Percentiles rank a stretch among this genome's conserved stretches.
These are phyloP conservation scores for Leucophenga montana DNA, from an alignment of 2,888 invertebrate genomes.

Conservation along the genomic window DNA sequence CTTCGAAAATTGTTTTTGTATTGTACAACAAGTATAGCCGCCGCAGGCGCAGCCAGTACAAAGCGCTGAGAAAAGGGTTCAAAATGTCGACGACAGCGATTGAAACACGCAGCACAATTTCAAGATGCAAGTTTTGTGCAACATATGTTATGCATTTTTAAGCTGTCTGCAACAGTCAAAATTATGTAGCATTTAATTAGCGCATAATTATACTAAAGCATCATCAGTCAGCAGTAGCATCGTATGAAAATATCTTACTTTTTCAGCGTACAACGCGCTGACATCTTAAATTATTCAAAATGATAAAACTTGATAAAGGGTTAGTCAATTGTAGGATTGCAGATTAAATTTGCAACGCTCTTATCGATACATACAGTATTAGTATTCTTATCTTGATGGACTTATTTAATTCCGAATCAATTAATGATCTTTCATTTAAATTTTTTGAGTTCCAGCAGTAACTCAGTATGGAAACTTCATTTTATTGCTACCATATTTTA, in stretches of 20 bases:
- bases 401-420: too few species aligned
- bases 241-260: neutral
- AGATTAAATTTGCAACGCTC: too few species aligned
- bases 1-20: slow-evolving; percentile 57
- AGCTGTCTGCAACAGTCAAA: slow-evolving; percentile 63
- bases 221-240: slow-evolving; percentile 17
- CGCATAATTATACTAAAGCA: slow-evolving; percentile 58
- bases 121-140: slow-evolving; percentile 47
- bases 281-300: slow-evolving; percentile 36
- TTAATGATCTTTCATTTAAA: too few species aligned
- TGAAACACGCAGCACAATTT: slow-evolving; percentile 6
- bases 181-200: slow-evolving; percentile 67
- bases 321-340: neutral
- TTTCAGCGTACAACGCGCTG: slow-evolving; percentile 9
- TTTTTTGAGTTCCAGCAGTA: too few species aligned
- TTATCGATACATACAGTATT: too few species aligned
- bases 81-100: neutral
- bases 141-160: slow-evolving; percentile 65
- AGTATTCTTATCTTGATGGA: too few species aligned
- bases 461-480: too few species aligned
- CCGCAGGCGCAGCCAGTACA: slow-evolving; percentile 9
- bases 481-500: too few species aligned
- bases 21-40: slow-evolving; percentile 22
- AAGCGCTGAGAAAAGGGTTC: slow-evolving; percentile 1
- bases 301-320: slow-evolving; percentile 44